Evolutionary conservation across 1,140 invertebrate species (phyloP).

Genomic region (Zophobas morio): DNA sequence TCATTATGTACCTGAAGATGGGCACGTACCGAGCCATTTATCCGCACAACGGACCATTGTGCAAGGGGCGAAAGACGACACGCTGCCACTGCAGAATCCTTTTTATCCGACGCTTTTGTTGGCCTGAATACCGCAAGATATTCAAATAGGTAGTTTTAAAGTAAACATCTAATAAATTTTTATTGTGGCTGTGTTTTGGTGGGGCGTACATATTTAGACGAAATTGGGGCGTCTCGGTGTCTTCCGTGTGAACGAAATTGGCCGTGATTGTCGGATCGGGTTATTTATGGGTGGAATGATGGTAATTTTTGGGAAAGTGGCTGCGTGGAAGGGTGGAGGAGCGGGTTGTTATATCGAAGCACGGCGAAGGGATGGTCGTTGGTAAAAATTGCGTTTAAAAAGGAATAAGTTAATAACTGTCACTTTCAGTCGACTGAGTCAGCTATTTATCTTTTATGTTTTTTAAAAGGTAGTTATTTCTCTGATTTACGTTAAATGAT

Average conservation of each 20-base stretch:
- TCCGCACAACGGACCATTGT: slow-evolving; percentile 22
- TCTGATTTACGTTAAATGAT: too few species aligned
- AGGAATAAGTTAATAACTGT: too few species aligned
- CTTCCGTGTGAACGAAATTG: slow-evolving; percentile 31
- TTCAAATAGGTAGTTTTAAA: slow-evolving; percentile 37
- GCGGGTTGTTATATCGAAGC: too few species aligned
- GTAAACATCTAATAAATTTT: slow-evolving; percentile 42
- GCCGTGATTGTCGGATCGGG: neutral
- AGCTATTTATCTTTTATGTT: too few species aligned
- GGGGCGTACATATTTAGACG: slow-evolving; percentile 21
- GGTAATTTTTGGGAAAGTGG: too few species aligned
- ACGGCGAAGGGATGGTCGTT: too few species aligned
- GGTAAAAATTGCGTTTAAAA: too few species aligned
- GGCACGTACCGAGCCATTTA: slow-evolving; percentile 35
- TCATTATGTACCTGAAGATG: slow-evolving; percentile 27
- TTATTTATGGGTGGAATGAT: too few species aligned
- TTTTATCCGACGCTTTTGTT: slow-evolving; percentile 8
- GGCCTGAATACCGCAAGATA: slow-evolving; percentile 28
- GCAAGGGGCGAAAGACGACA: slow-evolving; percentile 31
- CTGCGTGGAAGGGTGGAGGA: too few species aligned
- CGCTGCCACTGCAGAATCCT: neutral
- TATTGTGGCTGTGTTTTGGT: slow-evolving; percentile 25
- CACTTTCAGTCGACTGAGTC: too few species aligned
- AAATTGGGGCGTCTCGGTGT: slow-evolving; percentile 4
- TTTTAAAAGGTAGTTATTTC: too few species aligned